Conservation (phyloP, 2,797 vertebrate genomes). For the Coranthus polyacanthus region DNA sequence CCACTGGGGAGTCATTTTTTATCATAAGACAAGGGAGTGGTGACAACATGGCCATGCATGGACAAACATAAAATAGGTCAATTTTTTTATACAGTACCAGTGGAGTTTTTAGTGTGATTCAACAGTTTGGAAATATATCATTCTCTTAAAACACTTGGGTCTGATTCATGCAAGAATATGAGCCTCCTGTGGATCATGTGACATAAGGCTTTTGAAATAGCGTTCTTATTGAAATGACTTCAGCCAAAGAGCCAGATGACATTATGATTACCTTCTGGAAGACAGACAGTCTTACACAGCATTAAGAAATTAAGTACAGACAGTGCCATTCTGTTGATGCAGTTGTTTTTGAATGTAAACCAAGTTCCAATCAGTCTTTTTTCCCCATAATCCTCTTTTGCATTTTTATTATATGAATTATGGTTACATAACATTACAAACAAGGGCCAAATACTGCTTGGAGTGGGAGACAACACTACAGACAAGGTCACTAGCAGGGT, state of each 20-base stretch:
- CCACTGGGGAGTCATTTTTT: conserved; percentile 44
- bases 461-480: neutral
- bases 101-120: neutral
- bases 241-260: conserved; percentile 15
- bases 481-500: conserved; percentile 1
- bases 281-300: conserved; percentile 17
- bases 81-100: neutral
- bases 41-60: conserved; percentile 30
- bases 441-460: neutral
- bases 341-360: conserved; percentile 17
- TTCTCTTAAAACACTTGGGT: conserved; percentile 3
- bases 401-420: conserved; percentile 7
- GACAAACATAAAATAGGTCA: too few species aligned
- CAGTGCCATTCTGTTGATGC: neutral
- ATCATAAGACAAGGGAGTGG: conserved; percentile 52
- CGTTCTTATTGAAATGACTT: too few species aligned
- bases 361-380: conserved; percentile 2
- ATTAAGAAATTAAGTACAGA: conserved; percentile 12
- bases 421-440: conserved; percentile 16
- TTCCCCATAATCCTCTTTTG: too few species aligned
- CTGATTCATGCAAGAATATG: neutral
- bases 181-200: neutral
- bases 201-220: too few species aligned
- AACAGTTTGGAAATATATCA: conserved; percentile 19
- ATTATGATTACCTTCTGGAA: conserved; percentile 18